Base-by-base conservation (phyloP, 1,140 invertebrate genomes). In the Procambarus virginalis region DNA sequence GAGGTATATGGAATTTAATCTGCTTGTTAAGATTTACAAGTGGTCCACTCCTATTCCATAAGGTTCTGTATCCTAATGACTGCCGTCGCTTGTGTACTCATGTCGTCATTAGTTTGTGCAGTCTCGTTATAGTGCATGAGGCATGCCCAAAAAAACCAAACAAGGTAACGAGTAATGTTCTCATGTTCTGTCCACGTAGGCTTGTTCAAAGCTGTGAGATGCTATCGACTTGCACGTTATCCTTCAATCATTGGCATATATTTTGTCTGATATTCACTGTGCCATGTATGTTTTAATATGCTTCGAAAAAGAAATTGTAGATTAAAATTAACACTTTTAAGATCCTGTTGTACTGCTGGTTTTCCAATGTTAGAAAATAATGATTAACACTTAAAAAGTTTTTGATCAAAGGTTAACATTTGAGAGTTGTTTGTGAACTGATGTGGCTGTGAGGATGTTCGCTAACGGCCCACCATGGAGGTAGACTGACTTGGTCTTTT, bases 31-130 rank as follows among this genome's bases (percentile, higher is more conserved):
- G 22, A 60, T 79, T 60, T 79, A 78, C 76, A 86, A 86, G 76
- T 86, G 76, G 76, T 79, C 75, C 76, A 76, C 73, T 60, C 58
- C 68, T 70, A 75, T 79, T 55, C 34, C 60, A 82, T 76, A 90
- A 90, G 89, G 89, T 90, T 90, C 89, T 90, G 89, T 90, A 90
- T 90, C 89, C 89, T 86, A 79, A 83, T 70, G 82, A 84, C 46
- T 84, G 82, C 82, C 73, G 64, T 84, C 82, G 82, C 82, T 84
- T 84, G 64, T 73, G 64, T 73, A 68, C 49, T 84, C n/a, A 10
- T 22, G 78, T 58, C 78, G 49, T 58, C 46, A 48, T 60, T 49
- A 85, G 70, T 68, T 20, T 86, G n/a, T 86, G 75, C 75, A 55
- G 75, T 86, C 76, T 86, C 58, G 58, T 86, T 20, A 46, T 68